Evolutionary conservation across 37 sponge, comb jelly and placozoan species (phyloP).

Genomic region (Amphimedon queenslandica): DNA sequence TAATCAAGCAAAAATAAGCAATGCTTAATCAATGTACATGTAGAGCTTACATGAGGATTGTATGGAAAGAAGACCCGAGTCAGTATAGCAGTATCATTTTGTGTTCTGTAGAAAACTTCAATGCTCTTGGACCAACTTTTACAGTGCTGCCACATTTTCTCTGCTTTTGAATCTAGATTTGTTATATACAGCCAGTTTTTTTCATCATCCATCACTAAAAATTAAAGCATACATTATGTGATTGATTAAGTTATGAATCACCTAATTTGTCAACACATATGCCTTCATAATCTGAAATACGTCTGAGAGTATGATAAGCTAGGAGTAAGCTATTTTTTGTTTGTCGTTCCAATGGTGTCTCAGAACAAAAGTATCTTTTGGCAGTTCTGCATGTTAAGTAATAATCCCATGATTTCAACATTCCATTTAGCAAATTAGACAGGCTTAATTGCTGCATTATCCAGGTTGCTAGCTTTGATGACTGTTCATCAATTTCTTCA

Average conservation of each 20-base stretch:
- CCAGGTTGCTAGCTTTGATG: background rate
- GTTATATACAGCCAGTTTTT: background rate
- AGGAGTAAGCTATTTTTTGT: background rate
- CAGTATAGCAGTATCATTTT: background rate
- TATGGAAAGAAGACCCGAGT: slow-evolving; percentile 8
- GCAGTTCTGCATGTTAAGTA: background rate
- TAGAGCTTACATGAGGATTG: background rate
- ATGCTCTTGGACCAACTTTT: background rate
- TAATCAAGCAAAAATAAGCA: no score
- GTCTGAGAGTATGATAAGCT: background rate
- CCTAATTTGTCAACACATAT: background rate
- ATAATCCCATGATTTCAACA: background rate
- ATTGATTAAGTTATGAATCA: no score
- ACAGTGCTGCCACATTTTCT: background rate
- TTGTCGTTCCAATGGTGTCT: background rate
- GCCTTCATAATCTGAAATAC: background rate
- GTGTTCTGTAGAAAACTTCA: background rate
- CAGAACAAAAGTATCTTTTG: no score
- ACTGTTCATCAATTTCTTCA: background rate
- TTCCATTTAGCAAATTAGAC: background rate
- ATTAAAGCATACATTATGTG: no score
- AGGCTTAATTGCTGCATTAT: background rate
- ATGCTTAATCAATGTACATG: background rate
- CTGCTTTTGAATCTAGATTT: background rate
- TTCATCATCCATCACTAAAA: background rate